Evolutionary conservation across 2,113 vertebrate species (phyloP).

Genomic region (Hippoglossus stenolepis): DNA sequence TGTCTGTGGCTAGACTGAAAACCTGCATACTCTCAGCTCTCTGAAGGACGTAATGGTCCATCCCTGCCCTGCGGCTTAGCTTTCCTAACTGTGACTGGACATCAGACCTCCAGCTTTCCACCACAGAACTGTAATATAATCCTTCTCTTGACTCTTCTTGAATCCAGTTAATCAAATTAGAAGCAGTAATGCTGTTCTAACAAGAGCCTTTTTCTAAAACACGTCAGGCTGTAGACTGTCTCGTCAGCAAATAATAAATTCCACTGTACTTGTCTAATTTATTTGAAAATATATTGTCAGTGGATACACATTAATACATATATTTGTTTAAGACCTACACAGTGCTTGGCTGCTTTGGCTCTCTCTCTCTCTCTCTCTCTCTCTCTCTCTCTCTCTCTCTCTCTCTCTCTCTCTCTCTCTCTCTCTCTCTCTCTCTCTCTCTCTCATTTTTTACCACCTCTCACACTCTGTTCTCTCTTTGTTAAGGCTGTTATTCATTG

Average conservation of each 20-base stretch:
- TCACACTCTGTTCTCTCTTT: conserved; percentile 63
- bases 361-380: conserved; percentile 29
- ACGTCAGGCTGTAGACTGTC: background rate
- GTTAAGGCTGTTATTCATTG: conserved; percentile 70
- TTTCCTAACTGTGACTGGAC: conserved; percentile 37
- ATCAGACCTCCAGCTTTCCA: conserved; percentile 17
- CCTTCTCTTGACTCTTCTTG: conserved; percentile 6
- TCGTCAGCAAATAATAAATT: background rate
- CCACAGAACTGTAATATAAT: background rate
- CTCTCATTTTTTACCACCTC: conserved; percentile 44
- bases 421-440: conserved; percentile 30
- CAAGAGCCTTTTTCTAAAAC: background rate
- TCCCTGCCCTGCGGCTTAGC: conserved; percentile 21
- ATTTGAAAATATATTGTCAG: background rate
- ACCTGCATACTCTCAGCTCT: conserved; percentile 32
- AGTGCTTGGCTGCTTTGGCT: too few species aligned
- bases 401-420: conserved; percentile 40
- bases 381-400: conserved; percentile 46
- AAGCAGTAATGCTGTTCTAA: background rate
- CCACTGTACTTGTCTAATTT: background rate
- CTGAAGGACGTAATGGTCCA: conserved; percentile 3
- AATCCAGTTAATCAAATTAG: background rate
- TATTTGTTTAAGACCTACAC: conserved; percentile 6
- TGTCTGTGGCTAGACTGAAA: conserved; percentile 26
- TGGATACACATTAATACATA: background rate